Evolutionary conservation across 2,113 vertebrate genomes (phyloP).

Genomic region (Falco punctatus): DNA sequence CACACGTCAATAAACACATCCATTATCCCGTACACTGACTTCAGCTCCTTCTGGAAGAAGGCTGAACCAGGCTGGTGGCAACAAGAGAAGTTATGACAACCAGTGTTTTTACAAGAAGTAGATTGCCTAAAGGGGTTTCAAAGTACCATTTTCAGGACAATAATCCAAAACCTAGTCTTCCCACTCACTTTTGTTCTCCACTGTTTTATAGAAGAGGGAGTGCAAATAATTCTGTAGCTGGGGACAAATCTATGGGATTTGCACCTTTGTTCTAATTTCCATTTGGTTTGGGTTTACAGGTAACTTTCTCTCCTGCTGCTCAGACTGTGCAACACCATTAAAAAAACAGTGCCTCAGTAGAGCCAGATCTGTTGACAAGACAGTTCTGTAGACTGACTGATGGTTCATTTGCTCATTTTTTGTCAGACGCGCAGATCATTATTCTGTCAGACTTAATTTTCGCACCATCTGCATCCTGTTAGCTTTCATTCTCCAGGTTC

Average conservation of each 20-base stretch:
- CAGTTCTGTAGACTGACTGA: neutral
- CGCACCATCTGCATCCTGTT: slow-evolving; percentile 61
- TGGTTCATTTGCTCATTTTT: slow-evolving; percentile 37
- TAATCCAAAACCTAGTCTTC: neutral
- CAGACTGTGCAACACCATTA: neutral
- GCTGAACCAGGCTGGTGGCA: neutral
- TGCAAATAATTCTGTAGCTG: neutral
- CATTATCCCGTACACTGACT: neutral
- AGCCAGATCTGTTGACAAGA: slow-evolving; percentile 20
- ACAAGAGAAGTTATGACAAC: neutral
- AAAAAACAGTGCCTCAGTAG: neutral
- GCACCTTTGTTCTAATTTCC: neutral
- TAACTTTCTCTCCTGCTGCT: neutral
- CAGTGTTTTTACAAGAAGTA: neutral
- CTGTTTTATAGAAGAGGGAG: neutral
- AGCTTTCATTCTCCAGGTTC: slow-evolving; percentile 19
- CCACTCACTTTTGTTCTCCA: neutral
- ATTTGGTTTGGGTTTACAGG: neutral
- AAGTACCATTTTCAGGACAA: neutral
- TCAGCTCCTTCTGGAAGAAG: neutral
- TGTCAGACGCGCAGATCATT: neutral
- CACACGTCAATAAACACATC: neutral
- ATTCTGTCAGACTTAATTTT: slow-evolving; percentile 24
- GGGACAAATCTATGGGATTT: neutral
- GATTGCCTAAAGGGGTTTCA: neutral